Conservation (phyloP, 2,113 vertebrate species). For the Rana temporaria region DNA sequence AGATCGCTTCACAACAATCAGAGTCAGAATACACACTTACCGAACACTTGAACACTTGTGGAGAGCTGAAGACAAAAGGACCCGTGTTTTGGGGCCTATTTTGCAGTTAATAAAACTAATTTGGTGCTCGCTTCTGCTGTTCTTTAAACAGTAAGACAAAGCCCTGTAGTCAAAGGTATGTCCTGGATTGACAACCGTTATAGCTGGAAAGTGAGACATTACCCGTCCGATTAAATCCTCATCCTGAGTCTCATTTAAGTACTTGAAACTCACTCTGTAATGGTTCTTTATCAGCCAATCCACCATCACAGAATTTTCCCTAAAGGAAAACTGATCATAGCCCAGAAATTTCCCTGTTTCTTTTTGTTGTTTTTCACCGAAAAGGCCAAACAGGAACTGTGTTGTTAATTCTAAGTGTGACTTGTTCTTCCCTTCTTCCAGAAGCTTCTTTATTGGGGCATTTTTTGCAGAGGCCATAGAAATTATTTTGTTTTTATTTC, state of each 20-base stretch:
- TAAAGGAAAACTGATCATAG: conserved; percentile 62
- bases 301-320: conserved; percentile 59
- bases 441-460: conserved; percentile 57
- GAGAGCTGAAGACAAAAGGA: no score
- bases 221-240: conserved; percentile 38
- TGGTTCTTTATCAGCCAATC: conserved; percentile 64
- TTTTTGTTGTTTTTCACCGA: conserved; percentile 60
- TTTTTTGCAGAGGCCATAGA: background rate
- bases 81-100: no score
- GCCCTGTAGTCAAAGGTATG: no score
- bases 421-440: conserved; percentile 58
- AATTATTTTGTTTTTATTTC: background rate
- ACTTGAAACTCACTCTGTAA: conserved; percentile 58
- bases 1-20: no score
- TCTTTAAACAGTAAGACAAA: no score
- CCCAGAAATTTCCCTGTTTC: conserved; percentile 51
- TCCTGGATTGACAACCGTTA: no score
- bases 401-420: conserved; percentile 45
- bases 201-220: no score
- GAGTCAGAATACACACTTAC: no score
- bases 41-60: no score
- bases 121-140: no score
- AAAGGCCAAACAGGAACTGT: conserved; percentile 71
- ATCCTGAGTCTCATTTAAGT: conserved; percentile 67
- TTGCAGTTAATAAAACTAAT: no score